Conservation (phyloP, 2,888 invertebrate species). For the Platycheirus rosarum region DNA sequence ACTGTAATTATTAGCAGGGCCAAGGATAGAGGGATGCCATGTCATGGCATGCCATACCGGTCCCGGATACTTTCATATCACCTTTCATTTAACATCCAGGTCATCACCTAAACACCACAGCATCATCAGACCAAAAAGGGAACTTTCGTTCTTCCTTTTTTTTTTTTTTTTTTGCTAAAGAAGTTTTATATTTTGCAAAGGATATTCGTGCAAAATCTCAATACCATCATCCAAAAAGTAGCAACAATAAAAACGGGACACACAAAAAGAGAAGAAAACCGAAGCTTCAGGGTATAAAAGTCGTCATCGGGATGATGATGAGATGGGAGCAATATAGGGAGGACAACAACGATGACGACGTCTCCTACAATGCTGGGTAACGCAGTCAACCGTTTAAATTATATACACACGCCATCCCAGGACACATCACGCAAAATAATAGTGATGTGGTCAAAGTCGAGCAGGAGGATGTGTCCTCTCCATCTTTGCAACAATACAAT, state of each 20-base stretch:
- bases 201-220: conserved; percentile 72
- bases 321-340: not conserved
- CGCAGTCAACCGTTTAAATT: conserved; percentile 71
- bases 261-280: conserved; percentile 13
- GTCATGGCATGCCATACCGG: conserved; percentile 27
- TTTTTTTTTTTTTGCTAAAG: conserved; percentile 22
- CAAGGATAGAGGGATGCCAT: conserved; percentile 37
- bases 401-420: conserved; percentile 68
- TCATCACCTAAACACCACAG: conserved; percentile 53
- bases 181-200: conserved; percentile 64
- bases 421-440: conserved; percentile 38
- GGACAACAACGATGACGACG: conserved; percentile 11
- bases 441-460: conserved; percentile 66
- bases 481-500: conserved; percentile 61
- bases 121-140: conserved; percentile 1
- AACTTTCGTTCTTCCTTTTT: conserved; percentile 17
- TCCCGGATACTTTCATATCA: conserved; percentile 63
- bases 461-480: conserved; percentile 23
- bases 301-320: conserved; percentile 16
- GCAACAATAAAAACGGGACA: conserved; percentile 17
- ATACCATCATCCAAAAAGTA: conserved; percentile 40
- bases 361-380: conserved; percentile 45
- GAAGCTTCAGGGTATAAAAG: conserved; percentile 49
- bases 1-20: conserved; percentile 69
- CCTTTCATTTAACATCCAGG: conserved; percentile 74